Evolutionary conservation across 2,888 invertebrate genomes (phyloP).

Genomic region (Scrobipalpa atriplicella): DNA sequence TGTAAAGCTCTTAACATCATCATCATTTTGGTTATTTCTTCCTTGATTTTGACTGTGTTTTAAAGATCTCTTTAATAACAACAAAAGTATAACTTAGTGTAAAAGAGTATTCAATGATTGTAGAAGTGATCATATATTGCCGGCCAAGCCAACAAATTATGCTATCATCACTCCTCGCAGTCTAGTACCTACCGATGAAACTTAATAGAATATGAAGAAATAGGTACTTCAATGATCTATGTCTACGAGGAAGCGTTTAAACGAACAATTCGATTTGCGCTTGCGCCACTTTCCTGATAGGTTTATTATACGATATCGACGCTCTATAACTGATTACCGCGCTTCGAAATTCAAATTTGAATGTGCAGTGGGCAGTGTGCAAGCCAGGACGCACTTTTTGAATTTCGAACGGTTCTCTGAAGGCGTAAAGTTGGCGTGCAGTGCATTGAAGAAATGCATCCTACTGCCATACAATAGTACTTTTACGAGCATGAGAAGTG

Average conservation of each 20-base stretch:
- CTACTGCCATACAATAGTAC: background rate
- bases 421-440: background rate
- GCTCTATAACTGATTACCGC: slow-evolving; percentile 16
- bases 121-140: no score
- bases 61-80: no score
- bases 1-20: slow-evolving; percentile 29
- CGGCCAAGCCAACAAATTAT: background rate
- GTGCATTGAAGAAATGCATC: slow-evolving; percentile 1
- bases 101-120: no score
- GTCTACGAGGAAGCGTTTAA: background rate
- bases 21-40: slow-evolving; percentile 11
- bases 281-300: slow-evolving; percentile 43
- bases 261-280: slow-evolving; percentile 42
- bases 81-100: no score
- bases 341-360: slow-evolving; percentile 14
- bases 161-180: background rate
- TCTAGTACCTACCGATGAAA: background rate
- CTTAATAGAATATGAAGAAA: slow-evolving; percentile 10
- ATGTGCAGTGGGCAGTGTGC: slow-evolving; percentile 7
- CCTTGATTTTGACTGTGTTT: background rate
- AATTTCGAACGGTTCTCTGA: slow-evolving; percentile 11
- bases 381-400: slow-evolving; percentile 4
- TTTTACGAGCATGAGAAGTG: no score
- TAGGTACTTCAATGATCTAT: slow-evolving; percentile 41
- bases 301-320: slow-evolving; percentile 29